Conservation (phyloP, 2,888 invertebrate genomes). For the Tipula lateralis region DNA sequence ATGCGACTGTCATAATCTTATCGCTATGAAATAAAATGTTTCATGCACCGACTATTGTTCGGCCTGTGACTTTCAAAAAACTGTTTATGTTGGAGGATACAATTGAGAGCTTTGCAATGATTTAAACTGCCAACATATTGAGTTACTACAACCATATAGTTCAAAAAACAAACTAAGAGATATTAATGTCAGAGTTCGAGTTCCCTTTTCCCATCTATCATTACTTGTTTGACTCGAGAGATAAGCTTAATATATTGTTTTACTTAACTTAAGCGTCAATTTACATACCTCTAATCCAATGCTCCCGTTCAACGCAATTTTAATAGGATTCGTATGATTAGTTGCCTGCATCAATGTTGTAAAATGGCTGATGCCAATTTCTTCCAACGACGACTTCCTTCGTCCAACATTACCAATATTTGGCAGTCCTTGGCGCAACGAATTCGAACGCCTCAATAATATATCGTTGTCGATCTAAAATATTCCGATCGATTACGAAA, state of each 20-base stretch:
- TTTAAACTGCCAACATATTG: no score
- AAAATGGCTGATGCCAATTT: conserved; percentile 77
- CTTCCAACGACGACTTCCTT: conserved; percentile 78
- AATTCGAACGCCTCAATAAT: conserved; percentile 74
- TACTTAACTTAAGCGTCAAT: background rate
- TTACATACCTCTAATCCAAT: conserved; percentile 67
- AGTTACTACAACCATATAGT: no score
- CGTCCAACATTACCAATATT: conserved; percentile 56
- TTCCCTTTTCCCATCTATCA: no score
- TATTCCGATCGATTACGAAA: background rate
- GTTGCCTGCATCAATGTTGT: conserved; percentile 62
- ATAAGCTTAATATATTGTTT: background rate
- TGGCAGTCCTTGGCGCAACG: conserved; percentile 74
- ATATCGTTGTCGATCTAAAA: conserved; percentile 68
- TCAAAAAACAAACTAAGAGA: no score
- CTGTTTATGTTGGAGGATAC: no score
- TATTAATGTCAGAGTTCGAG: no score
- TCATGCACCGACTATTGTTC: no score
- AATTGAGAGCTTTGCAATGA: no score
- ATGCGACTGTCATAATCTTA: no score
- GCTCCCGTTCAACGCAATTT: conserved; percentile 79
- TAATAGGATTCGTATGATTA: conserved; percentile 70
- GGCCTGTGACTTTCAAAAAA: no score
- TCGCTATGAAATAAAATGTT: no score
- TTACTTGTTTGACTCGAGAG: background rate